These are phyloP conservation scores for Mobula birostris DNA, from an alignment of 2,113 vertebrate genomes.

Conservation along the genomic window DNA sequence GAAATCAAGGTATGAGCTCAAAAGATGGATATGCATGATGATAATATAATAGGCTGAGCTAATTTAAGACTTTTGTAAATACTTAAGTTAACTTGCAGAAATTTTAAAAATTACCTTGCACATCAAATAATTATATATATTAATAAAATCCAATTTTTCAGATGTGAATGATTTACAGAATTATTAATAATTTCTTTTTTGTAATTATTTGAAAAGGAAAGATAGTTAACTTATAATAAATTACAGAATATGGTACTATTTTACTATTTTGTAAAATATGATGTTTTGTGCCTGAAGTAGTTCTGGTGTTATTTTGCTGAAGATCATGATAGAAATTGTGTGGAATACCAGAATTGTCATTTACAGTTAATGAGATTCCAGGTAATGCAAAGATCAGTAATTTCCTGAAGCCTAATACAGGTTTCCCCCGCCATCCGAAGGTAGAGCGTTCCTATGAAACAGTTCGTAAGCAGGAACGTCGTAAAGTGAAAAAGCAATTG, in stretches of 20 bases:
- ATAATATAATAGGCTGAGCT: background rate
- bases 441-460: no score
- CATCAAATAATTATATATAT: background rate
- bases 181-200: background rate
- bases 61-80: background rate
- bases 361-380: background rate
- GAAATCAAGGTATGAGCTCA: slow-evolving; percentile 27
- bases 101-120: background rate
- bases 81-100: background rate
- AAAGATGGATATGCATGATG: background rate
- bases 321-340: background rate
- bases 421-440: no score
- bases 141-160: background rate
- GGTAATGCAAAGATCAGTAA: no score
- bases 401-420: no score
- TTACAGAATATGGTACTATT: background rate
- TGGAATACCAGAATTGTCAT: background rate
- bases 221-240: no score
- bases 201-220: background rate
- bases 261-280: background rate
- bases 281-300: background rate
- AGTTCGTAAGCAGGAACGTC: no score
- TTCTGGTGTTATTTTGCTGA: background rate
- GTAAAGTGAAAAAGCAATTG: no score
- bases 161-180: background rate